Conservation (phyloP, 1,140 invertebrate genomes). For the Orchestia grillus region DNA sequence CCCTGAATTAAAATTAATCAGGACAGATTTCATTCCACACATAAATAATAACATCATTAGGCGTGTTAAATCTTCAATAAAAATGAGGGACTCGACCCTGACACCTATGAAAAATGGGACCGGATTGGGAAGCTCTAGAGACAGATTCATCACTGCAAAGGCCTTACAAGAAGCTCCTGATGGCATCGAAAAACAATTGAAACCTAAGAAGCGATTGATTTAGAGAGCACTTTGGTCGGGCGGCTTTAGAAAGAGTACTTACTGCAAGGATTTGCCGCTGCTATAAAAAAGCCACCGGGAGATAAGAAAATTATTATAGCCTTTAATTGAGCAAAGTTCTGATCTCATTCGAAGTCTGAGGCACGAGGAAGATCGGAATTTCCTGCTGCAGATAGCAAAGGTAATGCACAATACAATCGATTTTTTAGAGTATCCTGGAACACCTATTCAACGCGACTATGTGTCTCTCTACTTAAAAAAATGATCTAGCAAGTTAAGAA, state of each 20-base stretch:
- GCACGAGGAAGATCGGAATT: background rate
- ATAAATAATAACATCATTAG: background rate
- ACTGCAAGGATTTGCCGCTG: conserved; percentile 25
- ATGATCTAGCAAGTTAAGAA: too few species aligned
- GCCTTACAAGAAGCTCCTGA: conserved; percentile 13
- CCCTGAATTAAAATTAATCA: background rate
- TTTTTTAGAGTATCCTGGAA: too few species aligned
- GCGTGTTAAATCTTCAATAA: background rate
- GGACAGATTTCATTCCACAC: background rate
- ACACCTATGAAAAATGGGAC: background rate
- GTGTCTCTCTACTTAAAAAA: background rate
- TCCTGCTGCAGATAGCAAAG: background rate
- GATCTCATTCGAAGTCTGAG: background rate
- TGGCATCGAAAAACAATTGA: conserved; percentile 45
- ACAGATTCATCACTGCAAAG: conserved; percentile 36
- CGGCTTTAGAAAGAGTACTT: background rate
- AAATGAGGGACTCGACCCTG: background rate
- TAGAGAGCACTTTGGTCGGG: background rate
- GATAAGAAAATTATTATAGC: background rate
- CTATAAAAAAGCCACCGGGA: background rate
- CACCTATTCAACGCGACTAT: too few species aligned
- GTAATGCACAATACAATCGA: background rate
- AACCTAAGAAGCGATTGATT: conserved; percentile 49
- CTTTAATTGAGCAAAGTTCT: background rate
- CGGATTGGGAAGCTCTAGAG: background rate